Evolutionary conservation across 2,888 invertebrate genomes (phyloP).

Genomic region (Pteria penguin): DNA sequence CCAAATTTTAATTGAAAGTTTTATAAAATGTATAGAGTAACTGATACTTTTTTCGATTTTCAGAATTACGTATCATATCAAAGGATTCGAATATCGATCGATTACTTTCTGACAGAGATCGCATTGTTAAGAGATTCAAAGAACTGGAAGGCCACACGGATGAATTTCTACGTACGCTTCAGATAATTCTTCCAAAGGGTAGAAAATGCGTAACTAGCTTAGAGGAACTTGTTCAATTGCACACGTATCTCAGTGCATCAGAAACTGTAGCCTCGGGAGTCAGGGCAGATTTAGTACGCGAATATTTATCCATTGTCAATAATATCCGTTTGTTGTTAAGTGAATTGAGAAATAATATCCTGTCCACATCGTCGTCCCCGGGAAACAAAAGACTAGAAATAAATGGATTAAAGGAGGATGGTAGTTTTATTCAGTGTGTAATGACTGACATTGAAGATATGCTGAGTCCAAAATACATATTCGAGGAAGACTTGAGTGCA

Average conservation of each 20-base stretch:
- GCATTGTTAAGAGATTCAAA: conserved; percentile 41
- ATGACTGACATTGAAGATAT: conserved; percentile 55
- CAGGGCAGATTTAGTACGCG: conserved; percentile 53
- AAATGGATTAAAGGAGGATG: background rate
- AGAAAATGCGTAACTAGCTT: conserved; percentile 41
- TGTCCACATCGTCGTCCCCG: background rate
- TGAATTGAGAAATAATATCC: conserved; percentile 42
- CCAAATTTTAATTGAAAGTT: no score
- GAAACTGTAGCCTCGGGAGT: conserved; percentile 47
- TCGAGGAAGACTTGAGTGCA: conserved; percentile 48
- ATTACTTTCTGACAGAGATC: conserved; percentile 1
- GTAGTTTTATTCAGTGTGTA: conserved; percentile 7
- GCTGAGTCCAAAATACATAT: conserved; percentile 49
- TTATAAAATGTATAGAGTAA: background rate
- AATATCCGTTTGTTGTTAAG: conserved; percentile 50
- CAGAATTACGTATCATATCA: background rate
- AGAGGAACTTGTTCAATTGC: conserved; percentile 49
- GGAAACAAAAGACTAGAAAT: conserved; percentile 28
- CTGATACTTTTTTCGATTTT: background rate
- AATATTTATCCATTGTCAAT: conserved; percentile 59
- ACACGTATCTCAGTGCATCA: conserved; percentile 43
- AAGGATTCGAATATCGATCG: background rate
- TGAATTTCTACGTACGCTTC: conserved; percentile 53
- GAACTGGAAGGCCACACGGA: conserved; percentile 43
- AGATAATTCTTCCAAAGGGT: conserved; percentile 52